Conservation (phyloP, 2,113 vertebrate genomes). For the human (Homo sapiens) region GRCh38 chr1:30615001-30615500, state of each 20-base stretch:
- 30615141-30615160: background rate
- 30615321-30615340: background rate
- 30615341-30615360: background rate
- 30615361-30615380: background rate
- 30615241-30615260: background rate
- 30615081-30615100: background rate
- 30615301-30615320: background rate
- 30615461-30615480: background rate
- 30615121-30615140: background rate
- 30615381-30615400: background rate
- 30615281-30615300: background rate
- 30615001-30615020: background rate
- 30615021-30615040: background rate
- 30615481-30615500: background rate
- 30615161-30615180: background rate
- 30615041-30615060: background rate
- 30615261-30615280: background rate
- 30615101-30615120: too few species aligned
- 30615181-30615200: fast-evolving
- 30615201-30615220: background rate
- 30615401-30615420: background rate
- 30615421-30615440: background rate
- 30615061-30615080: background rate
- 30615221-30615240: fast-evolving
- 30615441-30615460: background rate